Conservation (phyloP, 1,140 invertebrate species). For the Bombus polaris region DNA sequence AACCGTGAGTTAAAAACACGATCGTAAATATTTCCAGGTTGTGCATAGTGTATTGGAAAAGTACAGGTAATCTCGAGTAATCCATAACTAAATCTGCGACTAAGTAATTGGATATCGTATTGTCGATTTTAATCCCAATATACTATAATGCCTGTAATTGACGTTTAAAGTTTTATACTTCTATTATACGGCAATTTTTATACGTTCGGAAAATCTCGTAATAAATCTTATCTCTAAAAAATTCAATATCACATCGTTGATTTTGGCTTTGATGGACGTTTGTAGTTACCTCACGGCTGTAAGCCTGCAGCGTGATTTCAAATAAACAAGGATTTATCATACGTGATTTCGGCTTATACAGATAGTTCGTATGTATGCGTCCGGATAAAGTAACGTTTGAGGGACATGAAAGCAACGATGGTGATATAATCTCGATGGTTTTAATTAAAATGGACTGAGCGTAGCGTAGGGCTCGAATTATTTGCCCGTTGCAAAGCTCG, state of each 20-base stretch:
- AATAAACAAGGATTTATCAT: constrained; percentile 15
- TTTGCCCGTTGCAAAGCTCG: constrained; percentile 4
- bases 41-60: too few species aligned
- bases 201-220: background rate
- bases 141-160: too few species aligned
- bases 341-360: constrained; percentile 16
- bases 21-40: too few species aligned
- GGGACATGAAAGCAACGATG: background rate
- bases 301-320: background rate
- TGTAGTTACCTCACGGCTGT: background rate
- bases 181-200: background rate
- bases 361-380: background rate
- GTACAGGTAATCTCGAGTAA: too few species aligned
- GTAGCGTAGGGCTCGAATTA: constrained; percentile 3
- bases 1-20: too few species aligned
- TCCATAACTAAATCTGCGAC: too few species aligned
- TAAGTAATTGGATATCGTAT: too few species aligned
- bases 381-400: background rate
- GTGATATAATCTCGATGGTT: constrained; percentile 7
- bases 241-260: background rate
- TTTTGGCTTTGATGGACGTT: background rate
- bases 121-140: background rate
- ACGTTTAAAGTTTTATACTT: too few species aligned
- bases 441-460: constrained; percentile 37
- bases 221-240: background rate